These are phyloP conservation scores for Hirundo rustica DNA, from an alignment of 2,797 vertebrate species.

Conservation along the genomic window DNA sequence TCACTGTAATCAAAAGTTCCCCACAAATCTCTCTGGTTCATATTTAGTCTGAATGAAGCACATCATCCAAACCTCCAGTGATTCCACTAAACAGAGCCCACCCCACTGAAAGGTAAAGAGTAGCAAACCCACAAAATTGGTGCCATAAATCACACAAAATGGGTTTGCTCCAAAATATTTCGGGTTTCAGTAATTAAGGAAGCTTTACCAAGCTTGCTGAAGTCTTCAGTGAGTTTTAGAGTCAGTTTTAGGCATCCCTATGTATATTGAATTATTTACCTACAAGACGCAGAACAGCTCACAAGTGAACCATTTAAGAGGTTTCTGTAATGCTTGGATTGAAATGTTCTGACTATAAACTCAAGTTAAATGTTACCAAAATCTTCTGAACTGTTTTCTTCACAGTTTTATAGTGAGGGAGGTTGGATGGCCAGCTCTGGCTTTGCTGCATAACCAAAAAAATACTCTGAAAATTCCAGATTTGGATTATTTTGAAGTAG, in stretches of 20 bases:
- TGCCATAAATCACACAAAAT: slow-evolving; percentile 53
- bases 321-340: background rate
- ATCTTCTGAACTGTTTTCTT: background rate
- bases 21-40: slow-evolving; percentile 22
- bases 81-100: slow-evolving; percentile 6
- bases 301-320: slow-evolving; percentile 3
- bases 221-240: background rate
- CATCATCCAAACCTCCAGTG: slow-evolving; percentile 28
- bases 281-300: background rate
- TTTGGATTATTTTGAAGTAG: background rate
- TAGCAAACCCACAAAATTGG: background rate
- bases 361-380: background rate
- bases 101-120: slow-evolving; percentile 33
- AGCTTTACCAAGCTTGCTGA: background rate
- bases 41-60: slow-evolving; percentile 39
- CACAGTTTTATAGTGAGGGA: background rate
- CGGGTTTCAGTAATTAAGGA: slow-evolving; percentile 26
- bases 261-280: background rate
- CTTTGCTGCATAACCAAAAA: background rate
- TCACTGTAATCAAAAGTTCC: slow-evolving; percentile 50
- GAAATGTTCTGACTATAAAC: slow-evolving; percentile 6
- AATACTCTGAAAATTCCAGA: background rate
- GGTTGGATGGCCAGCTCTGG: background rate
- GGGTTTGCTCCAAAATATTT: slow-evolving; percentile 50
- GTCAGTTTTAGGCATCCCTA: background rate